phyloP scores from a whole-genome alignment of 2,113 vertebrate genomes.

The Embiotoca jacksoni region DNA sequence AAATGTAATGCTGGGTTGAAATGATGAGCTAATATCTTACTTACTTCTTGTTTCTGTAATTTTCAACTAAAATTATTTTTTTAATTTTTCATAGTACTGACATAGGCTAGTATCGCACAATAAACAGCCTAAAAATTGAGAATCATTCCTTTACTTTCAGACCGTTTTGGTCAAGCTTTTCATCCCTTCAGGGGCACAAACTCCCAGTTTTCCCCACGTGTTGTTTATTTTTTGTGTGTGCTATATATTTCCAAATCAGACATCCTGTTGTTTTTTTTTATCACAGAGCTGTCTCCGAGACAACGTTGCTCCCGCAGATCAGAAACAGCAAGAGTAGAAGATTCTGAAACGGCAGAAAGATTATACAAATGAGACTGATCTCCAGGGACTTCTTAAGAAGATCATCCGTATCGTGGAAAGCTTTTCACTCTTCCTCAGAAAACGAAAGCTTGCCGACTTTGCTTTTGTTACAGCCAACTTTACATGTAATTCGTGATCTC shows the following conservation, averaged over 20 bases:
- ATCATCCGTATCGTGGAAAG: slow-evolving; percentile 53
- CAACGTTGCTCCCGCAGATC: not conserved
- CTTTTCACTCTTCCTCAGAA: slow-evolving; percentile 19
- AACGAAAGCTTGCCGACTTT: not conserved
- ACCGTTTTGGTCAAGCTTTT: too few species aligned
- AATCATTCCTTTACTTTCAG: too few species aligned
- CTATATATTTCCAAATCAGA: not conserved
- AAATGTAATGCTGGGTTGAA: too few species aligned
- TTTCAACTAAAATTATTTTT: too few species aligned
- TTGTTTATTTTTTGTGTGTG: too few species aligned
- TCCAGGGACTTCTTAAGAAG: slow-evolving; percentile 45
- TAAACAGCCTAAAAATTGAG: too few species aligned
- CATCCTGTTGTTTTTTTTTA: slow-evolving; percentile 3
- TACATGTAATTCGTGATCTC: slow-evolving; percentile 36
- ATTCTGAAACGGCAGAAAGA: slow-evolving; percentile 29
- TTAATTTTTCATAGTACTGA: too few species aligned
- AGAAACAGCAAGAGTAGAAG: not conserved
- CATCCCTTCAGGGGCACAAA: too few species aligned
- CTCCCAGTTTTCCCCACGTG: too few species aligned
- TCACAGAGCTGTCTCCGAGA: slow-evolving; percentile 13
- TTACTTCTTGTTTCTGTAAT: too few species aligned
- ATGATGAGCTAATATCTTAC: too few species aligned
- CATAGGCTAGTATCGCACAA: too few species aligned
- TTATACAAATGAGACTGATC: slow-evolving; percentile 69
- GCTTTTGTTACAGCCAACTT: slow-evolving; percentile 30